Conservation (phyloP, 64 coral and sea anemone species). For the Montipora cactus region DNA sequence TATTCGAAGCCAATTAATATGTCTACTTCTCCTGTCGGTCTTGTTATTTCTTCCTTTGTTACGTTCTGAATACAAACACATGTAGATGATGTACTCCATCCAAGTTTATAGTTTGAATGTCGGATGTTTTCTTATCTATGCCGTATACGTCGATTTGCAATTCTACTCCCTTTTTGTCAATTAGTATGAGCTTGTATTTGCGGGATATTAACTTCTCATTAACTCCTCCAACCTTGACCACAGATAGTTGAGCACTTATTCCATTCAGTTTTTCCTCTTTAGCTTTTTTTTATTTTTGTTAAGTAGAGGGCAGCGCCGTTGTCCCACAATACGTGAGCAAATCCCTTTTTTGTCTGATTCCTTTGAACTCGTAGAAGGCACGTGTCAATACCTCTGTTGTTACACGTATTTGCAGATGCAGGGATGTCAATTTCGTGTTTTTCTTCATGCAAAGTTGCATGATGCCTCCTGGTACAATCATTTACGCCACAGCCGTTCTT, state of each 20-base stretch:
- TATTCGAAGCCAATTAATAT: no score
- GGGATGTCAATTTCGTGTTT: background rate
- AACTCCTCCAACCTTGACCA: slow-evolving; percentile 17
- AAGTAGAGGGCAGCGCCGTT: no score
- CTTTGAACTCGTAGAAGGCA: slow-evolving; percentile 29
- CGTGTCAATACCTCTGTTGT: background rate
- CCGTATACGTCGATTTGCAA: background rate
- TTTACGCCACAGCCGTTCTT: no score
- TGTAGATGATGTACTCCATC: no score
- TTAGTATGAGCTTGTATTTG: slow-evolving; percentile 27
- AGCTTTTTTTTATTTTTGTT: slow-evolving; percentile 14
- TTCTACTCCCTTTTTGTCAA: slow-evolving; percentile 20
- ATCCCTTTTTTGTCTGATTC: background rate
- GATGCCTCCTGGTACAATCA: no score
- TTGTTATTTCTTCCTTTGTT: background rate
- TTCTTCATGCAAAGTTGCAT: no score
- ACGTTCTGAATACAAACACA: no score
- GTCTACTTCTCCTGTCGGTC: background rate
- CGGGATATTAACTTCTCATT: slow-evolving; percentile 37
- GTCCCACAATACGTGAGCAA: no score
- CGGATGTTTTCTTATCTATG: no score
- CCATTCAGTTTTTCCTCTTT: slow-evolving; percentile 54
- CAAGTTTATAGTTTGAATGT: no score
- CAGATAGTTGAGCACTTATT: slow-evolving; percentile 17
- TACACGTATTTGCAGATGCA: slow-evolving; percentile 2